phyloP scores from a whole-genome alignment of 2,888 invertebrate genomes.

The Tetragonula carbonaria region DNA sequence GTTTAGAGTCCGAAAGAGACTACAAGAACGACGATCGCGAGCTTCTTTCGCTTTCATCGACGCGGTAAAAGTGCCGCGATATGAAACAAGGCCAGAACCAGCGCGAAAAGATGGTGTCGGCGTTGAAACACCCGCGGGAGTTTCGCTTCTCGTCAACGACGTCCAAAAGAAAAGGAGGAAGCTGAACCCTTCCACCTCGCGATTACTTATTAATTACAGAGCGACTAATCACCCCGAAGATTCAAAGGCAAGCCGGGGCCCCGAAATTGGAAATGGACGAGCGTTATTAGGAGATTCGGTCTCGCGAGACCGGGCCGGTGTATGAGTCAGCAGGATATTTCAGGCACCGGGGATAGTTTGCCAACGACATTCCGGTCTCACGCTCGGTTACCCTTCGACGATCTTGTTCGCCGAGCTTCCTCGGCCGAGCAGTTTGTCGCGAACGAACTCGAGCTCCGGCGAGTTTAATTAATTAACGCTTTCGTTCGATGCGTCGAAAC shows the following conservation, averaged over 20 bases:
- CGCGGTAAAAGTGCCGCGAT: slow-evolving; percentile 52
- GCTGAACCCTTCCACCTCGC: slow-evolving; percentile 13
- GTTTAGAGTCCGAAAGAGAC: background rate
- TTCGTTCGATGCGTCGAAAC: background rate
- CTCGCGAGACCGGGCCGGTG: slow-evolving; percentile 38
- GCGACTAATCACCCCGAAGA: slow-evolving; percentile 40
- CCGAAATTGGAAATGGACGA: slow-evolving; percentile 52
- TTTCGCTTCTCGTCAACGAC: slow-evolving; percentile 65
- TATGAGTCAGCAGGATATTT: slow-evolving; percentile 55
- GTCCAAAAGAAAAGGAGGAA: background rate
- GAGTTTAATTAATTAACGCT: slow-evolving; percentile 40
- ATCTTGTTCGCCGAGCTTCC: slow-evolving; percentile 13
- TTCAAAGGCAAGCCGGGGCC: slow-evolving; percentile 28
- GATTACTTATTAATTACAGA: slow-evolving; percentile 61
- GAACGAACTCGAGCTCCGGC: background rate
- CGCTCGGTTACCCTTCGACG: slow-evolving; percentile 53
- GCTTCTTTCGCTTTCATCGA: slow-evolving; percentile 47
- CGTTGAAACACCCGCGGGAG: slow-evolving; percentile 54
- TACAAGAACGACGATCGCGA: background rate
- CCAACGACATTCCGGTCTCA: slow-evolving; percentile 58
- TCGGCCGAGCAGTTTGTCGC: slow-evolving; percentile 12
- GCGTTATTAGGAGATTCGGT: slow-evolving; percentile 52
- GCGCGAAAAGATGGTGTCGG: background rate
- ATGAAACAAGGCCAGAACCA: background rate
- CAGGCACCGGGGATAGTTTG: slow-evolving; percentile 37